Evolutionary conservation across 2,113 vertebrate genomes (phyloP).

Genomic region (Vulpes lagopus): DNA sequence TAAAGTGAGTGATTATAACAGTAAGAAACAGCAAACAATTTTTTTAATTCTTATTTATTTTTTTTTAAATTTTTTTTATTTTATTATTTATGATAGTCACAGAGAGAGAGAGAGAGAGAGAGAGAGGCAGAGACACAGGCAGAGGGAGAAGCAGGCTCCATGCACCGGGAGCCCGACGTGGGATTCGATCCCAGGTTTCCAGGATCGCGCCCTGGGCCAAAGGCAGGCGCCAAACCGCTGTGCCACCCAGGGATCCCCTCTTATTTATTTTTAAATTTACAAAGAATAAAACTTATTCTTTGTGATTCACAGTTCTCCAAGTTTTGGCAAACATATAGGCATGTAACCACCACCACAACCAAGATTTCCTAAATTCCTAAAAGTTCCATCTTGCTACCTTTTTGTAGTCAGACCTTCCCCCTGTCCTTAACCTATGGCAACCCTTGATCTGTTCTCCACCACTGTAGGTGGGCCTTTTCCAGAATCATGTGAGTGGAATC

Average conservation of each 20-base stretch:
- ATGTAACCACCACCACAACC: background rate
- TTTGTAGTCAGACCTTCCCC: background rate
- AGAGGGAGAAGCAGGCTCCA: too few relatives aligned
- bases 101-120: too few relatives aligned
- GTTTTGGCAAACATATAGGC: conserved; percentile 2
- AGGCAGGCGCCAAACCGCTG: too few relatives aligned
- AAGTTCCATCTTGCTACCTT: background rate
- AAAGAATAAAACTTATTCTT: background rate
- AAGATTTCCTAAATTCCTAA: conserved; percentile 12
- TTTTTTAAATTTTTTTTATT: too few relatives aligned
- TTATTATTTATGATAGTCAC: too few relatives aligned
- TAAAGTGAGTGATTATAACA: background rate
- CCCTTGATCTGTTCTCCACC: background rate
- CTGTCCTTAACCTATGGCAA: background rate
- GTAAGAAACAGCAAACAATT: background rate
- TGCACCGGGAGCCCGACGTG: too few relatives aligned
- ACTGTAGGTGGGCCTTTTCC: background rate
- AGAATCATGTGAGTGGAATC: background rate
- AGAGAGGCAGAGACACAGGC: too few relatives aligned
- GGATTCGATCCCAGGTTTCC: too few relatives aligned
- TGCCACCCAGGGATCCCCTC: too few relatives aligned
- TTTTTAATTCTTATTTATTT: conserved; percentile 15
- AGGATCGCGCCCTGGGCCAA: too few relatives aligned
- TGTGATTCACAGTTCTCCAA: background rate
- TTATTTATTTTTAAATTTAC: conserved; percentile 43